Percentiles rank a stretch among this genome's conserved stretches.
Conservation (phyloP, 2,888 invertebrate species). For the Dolichopus griseipennis region DNA sequence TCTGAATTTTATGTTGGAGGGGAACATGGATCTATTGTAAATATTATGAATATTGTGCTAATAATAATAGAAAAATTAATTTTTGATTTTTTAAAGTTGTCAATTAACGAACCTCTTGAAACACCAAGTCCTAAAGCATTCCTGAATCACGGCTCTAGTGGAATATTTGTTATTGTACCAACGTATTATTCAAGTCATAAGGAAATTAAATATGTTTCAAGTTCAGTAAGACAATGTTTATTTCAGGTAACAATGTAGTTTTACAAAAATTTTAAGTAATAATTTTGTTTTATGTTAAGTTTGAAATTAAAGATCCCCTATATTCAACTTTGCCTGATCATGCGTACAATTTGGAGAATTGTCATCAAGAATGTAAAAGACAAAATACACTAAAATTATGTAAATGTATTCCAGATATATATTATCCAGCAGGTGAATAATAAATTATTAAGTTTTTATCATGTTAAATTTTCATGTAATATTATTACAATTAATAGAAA, state of each 20-base stretch:
- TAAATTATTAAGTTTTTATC: not conserved
- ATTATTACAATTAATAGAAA: not conserved
- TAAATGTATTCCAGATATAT: not conserved
- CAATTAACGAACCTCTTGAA: not conserved
- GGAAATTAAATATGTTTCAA: not conserved
- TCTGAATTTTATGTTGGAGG: no score
- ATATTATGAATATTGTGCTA: no score
- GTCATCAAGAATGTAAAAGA: not conserved
- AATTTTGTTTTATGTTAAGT: not conserved
- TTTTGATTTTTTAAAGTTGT: not conserved
- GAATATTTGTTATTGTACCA: not conserved
- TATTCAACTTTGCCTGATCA: not conserved
- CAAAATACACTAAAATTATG: not conserved
- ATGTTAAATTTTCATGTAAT: not conserved
- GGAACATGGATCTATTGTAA: not conserved
- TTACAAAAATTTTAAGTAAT: not conserved
- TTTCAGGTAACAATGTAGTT: not conserved
- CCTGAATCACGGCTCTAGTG: not conserved
- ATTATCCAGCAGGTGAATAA: not conserved
- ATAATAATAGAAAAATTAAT: no score
- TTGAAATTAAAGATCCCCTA: not conserved
- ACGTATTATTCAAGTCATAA: not conserved
- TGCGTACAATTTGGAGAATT: not conserved
- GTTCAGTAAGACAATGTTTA: slow-evolving; percentile 4
- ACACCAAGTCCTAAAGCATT: not conserved